Evolutionary conservation across 2,113 vertebrate species (phyloP), one percentile per base, ranked within the genome.

Genomic region (Labeo catla): DNA sequence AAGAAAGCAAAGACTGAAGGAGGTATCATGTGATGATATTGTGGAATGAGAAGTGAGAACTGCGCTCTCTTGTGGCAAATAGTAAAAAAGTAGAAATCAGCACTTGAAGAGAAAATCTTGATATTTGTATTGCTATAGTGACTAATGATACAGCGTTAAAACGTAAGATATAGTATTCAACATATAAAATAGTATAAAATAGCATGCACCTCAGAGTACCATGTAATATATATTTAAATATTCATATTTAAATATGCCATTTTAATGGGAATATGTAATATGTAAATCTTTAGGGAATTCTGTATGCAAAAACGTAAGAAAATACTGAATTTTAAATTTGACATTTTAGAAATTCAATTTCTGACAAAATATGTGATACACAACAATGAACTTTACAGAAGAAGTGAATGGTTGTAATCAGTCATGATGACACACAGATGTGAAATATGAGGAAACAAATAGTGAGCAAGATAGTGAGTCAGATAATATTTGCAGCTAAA

Each of bases 41-140:
- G 59, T n/a, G 61, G 45, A 82, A 82, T 52, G 28, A 66, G 66
- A 61, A 19, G 43, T 65, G 39, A 65, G 34, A 79, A 34, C 65
- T 8, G 3, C 34, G 10, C 80, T 74, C 50, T 81, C 84, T 86
- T 52, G 80, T 86, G 84, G 80, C 23, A 36, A 68, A 77, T 34
- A 9, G 10, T 15, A 1, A 6, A 12, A 47, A 74, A 28, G 28
- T 3, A 23, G 2, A n/a, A 43, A 11, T 65, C 63, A 12, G 12
- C 28, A 34, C 63, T 66, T 28, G 0, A 12, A 13, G 63, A 11
- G 16, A 72, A 47, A 3, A n/a, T 11, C 0, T 23, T 13, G 12
- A 7, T 68, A 45, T 73, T 45, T 73, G 19, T 73, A 39, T 39
- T 12, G 5, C 57, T 68, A 13, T 65, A 34, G 13, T 28, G 23